These are phyloP conservation scores for Serilophus lunatus DNA, from an alignment of 2,113 vertebrate genomes.

Conservation along the genomic window DNA sequence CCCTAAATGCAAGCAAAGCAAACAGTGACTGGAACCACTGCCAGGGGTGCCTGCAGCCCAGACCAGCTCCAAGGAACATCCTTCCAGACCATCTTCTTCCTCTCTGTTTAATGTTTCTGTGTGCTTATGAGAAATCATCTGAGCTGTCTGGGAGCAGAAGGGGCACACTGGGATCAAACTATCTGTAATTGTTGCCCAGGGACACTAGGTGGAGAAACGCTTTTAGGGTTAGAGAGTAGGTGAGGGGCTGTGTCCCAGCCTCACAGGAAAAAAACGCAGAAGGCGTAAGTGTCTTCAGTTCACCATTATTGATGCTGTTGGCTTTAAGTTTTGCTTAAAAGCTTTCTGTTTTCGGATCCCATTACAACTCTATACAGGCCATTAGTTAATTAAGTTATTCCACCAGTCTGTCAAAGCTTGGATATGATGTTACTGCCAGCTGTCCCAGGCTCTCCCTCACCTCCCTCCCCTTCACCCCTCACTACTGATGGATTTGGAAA, in stretches of 20 bases:
- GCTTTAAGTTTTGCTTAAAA: conserved; percentile 64
- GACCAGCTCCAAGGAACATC: neutral
- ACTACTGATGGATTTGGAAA: neutral
- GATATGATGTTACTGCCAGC: conserved; percentile 41
- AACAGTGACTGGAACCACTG: neutral
- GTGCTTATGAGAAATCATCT: neutral
- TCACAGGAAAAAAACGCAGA: neutral
- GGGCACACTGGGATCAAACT: neutral
- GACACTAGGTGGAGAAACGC: conserved; percentile 57
- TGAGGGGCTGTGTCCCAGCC: neutral
- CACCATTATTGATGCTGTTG: conserved; percentile 44
- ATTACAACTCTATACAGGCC: conserved; percentile 48
- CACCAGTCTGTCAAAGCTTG: conserved; percentile 37
- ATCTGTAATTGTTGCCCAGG: conserved; percentile 30
- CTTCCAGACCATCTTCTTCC: neutral
- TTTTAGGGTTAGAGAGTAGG: neutral
- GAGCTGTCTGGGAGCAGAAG: neutral
- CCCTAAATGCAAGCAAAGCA: neutral
- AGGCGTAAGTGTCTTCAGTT: neutral
- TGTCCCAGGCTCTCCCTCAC: neutral
- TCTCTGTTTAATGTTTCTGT: neutral
- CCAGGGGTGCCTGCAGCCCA: neutral
- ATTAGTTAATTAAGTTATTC: conserved; percentile 74
- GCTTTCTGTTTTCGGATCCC: conserved; percentile 50
- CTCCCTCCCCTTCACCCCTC: neutral